Evolutionary conservation across 2,888 invertebrate genomes (phyloP).

Genomic region (Caenorhabditis wallacei): DNA sequence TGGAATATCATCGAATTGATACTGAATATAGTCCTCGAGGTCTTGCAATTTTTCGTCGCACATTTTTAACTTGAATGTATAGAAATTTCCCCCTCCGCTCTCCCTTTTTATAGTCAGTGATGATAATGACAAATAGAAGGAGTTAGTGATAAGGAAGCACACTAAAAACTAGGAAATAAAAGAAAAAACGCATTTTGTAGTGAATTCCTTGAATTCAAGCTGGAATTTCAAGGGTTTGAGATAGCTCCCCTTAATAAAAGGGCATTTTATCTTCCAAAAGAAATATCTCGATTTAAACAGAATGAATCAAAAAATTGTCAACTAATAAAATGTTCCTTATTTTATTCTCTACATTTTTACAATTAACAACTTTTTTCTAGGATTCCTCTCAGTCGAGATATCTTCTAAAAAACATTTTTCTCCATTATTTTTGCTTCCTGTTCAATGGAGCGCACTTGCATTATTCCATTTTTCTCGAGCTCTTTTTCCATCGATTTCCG

Average conservation of each 20-base stretch:
- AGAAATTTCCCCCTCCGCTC: not conserved
- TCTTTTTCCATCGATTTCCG: not conserved
- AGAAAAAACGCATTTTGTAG: conserved; percentile 2
- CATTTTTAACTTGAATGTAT: not conserved
- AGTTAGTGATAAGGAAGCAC: not conserved
- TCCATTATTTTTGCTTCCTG: not conserved
- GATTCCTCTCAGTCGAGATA: too few relatives aligned
- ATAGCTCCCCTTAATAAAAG: too few relatives aligned
- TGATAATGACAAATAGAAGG: not conserved
- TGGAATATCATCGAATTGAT: conserved; percentile 44
- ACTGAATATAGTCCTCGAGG: conserved; percentile 48
- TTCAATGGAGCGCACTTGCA: conserved; percentile 22
- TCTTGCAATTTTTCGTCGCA: conserved; percentile 34
- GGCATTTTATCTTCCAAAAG: too few relatives aligned
- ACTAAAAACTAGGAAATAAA: too few relatives aligned
- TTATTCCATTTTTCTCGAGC: not conserved
- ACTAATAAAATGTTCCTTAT: too few relatives aligned
- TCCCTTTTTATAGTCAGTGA: not conserved
- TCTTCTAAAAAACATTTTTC: not conserved
- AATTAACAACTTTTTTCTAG: too few relatives aligned
- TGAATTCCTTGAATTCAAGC: not conserved
- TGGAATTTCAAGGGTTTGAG: too few relatives aligned
- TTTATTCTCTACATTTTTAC: too few relatives aligned
- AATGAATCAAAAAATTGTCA: too few relatives aligned
- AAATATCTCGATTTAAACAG: too few relatives aligned